Base-by-base conservation (phyloP, 2,797 vertebrate species). In the Gallinago nigripennis region DNA sequence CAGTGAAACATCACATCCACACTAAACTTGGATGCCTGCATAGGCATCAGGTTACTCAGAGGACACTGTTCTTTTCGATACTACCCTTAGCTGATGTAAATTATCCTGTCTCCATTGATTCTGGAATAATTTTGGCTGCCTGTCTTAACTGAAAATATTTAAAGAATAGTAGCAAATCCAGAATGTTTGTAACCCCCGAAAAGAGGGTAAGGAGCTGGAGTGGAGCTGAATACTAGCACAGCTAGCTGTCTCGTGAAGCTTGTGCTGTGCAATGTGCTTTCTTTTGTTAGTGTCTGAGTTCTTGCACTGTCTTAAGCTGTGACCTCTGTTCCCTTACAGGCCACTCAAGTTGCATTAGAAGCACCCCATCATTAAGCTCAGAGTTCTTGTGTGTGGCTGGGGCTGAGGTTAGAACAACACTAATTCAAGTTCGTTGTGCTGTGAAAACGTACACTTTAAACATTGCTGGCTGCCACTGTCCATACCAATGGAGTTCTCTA, bases 371-470 rank as follows among this genome's bases (percentile, higher is more conserved):
- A 5, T 20, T 70, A 64, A 68, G 25, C 41, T 69, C 5, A 5
- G 75, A 31, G 78, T 27, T 68, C 28, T 37, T 48, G 24, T 75
- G 16, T 65, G 65, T 57, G 54, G 27, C 82, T 71, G 45, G 20
- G 30, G 45, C 61, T 84, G 46, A 70, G 66, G 15, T 86, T 30
- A 82, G 79, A 54, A n/a, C 51, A 82, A 39, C 37, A 14, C 41
- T 70, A 25, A 60, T 35, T 76, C 28, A 27, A 39, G 45, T 28
- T 60, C 68, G 27, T 28, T 65, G 37, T 75, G 33, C 31, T 69
- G 31, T 78, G 65, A 45, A 33, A 56, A 54, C 0, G 1, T 18
- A 9, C 9, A 1, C 10, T 48, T 51, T 6, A 33, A 66, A 25
- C 17, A 2, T 19, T 73, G 7, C 45, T 72, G 41, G 6, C 30